Conservation (phyloP, 2,888 invertebrate species). For the Brachyopa scutellaris region DNA sequence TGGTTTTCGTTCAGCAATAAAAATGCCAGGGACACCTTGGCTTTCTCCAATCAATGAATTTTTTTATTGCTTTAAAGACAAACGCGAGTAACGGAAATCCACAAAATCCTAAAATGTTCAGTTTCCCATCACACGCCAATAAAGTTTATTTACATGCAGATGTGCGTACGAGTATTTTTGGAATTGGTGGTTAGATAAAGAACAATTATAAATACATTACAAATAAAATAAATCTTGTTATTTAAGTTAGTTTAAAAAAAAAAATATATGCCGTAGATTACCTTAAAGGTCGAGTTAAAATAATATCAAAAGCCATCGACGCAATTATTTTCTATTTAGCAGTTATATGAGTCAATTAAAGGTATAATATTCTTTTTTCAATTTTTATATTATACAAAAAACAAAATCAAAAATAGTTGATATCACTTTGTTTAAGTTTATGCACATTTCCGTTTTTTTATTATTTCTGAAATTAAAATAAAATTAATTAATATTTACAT, state of each 20-base stretch:
- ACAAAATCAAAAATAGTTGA: slow-evolving; percentile 19
- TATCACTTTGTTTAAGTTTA: slow-evolving; percentile 40
- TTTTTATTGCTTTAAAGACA: too few species aligned
- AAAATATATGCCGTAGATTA: too few species aligned
- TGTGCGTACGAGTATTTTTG: too few species aligned
- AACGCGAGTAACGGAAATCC: too few species aligned
- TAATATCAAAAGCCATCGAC: not conserved
- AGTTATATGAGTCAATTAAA: slow-evolving; percentile 11
- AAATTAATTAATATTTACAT: slow-evolving; percentile 31
- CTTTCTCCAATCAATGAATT: not conserved
- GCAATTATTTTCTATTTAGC: not conserved
- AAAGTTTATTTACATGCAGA: slow-evolving; percentile 1
- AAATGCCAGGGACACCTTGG: not conserved
- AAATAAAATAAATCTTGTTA: too few species aligned
- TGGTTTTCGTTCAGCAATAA: too few species aligned
- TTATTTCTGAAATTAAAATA: slow-evolving; percentile 74
- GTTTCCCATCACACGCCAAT: not conserved
- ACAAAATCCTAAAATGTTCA: not conserved
- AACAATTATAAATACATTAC: too few species aligned
- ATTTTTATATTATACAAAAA: not conserved
- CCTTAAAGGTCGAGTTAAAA: not conserved
- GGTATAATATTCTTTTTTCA: not conserved
- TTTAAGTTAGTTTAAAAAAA: not conserved
- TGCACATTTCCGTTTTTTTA: slow-evolving; percentile 59
- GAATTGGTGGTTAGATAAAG: too few species aligned